These are phyloP conservation scores for Holothuria glaberrima DNA, from an alignment of 35 echinoderm and acorn worm species.

Conservation along the genomic window DNA sequence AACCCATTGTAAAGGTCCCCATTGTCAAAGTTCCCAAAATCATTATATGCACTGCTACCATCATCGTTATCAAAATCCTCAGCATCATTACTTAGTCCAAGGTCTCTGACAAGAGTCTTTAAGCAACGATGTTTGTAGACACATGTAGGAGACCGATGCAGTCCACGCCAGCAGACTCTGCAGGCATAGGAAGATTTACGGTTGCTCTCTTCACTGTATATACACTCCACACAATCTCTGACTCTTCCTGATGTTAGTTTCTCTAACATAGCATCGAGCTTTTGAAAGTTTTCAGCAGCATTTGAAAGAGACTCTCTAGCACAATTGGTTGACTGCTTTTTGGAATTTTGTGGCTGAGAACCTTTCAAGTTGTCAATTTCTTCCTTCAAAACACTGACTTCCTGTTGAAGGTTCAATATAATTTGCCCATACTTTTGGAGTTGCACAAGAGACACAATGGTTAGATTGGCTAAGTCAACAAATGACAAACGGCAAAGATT, in stretches of 20 bases:
- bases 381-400: conserved; percentile 46
- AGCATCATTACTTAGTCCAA: conserved; percentile 43
- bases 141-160: conserved; percentile 47
- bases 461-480: conserved; percentile 58
- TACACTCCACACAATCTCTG: conserved; percentile 53
- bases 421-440: conserved; percentile 63
- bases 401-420: conserved; percentile 52
- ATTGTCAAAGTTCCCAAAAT: conserved; percentile 32
- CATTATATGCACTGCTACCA: conserved; percentile 36
- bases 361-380: conserved; percentile 44
- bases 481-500: conserved; percentile 66
- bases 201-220: not conserved
- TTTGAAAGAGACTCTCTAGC: conserved; percentile 38
- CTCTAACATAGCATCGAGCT: conserved; percentile 59
- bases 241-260: conserved; percentile 46
- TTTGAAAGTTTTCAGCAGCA: conserved; percentile 53
- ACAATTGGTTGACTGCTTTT: conserved; percentile 49
- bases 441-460: conserved; percentile 56
- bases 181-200: conserved; percentile 17
- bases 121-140: conserved; percentile 52
- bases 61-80: conserved; percentile 48
- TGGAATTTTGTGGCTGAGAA: conserved; percentile 35
- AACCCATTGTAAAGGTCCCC: conserved; percentile 44
- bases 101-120: conserved; percentile 49
- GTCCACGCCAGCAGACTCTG: conserved; percentile 38